Conservation (phyloP, 2,888 invertebrate genomes). For the Branchellion lobata region DNA sequence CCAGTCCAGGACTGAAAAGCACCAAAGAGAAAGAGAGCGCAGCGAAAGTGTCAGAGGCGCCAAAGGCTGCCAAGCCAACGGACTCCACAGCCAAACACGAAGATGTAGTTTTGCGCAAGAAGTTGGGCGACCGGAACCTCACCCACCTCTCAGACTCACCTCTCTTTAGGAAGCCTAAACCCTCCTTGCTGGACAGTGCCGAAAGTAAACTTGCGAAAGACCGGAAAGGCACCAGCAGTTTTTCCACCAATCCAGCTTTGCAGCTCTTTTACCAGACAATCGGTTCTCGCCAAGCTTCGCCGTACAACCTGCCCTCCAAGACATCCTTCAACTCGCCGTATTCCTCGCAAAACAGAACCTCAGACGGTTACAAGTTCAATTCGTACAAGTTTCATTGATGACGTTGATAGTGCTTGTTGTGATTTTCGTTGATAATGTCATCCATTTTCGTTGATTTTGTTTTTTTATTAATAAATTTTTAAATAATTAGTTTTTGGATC, state of each 20-base stretch:
- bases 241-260: conserved; percentile 7
- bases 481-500: too few relatives aligned
- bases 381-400: neutral
- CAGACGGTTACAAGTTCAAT: conserved; percentile 13
- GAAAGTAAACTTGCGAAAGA: neutral
- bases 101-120: too few relatives aligned
- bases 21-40: neutral
- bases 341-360: neutral
- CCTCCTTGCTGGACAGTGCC: neutral
- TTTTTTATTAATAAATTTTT: too few relatives aligned
- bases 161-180: conserved; percentile 12
- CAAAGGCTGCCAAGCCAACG: neutral
- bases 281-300: neutral
- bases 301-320: neutral
- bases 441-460: too few relatives aligned
- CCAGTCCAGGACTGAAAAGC: neutral
- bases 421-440: too few relatives aligned
- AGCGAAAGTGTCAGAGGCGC: neutral
- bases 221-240: neutral
- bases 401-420: too few relatives aligned
- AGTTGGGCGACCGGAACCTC: neutral
- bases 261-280: neutral
- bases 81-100: too few relatives aligned
- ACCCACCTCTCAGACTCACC: conserved; percentile 37
- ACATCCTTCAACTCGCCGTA: neutral